Conservation (phyloP, 2,797 vertebrate species). For the Thaleichthys pacificus region DNA sequence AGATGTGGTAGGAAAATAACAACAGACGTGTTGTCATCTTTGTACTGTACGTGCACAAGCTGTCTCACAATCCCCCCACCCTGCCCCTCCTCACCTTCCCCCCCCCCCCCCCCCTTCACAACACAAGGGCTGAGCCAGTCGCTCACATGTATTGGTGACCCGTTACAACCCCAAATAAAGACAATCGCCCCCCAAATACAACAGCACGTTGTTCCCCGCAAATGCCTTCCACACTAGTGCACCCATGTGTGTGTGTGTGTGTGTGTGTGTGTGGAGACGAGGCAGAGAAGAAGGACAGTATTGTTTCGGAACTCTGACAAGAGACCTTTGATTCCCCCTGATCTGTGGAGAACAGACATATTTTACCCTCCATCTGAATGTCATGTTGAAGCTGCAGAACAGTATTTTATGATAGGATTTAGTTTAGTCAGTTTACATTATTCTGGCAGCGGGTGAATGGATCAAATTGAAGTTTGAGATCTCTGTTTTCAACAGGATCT, state of each 20-base stretch:
- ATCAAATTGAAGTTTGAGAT: slow-evolving; percentile 11
- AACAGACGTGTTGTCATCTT: not conserved
- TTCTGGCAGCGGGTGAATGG: slow-evolving; percentile 5
- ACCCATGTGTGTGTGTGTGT: slow-evolving; percentile 20
- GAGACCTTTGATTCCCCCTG: slow-evolving; percentile 59
- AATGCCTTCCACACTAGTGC: slow-evolving; percentile 29
- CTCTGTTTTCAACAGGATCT: slow-evolving; percentile 9
- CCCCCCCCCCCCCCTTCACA: not conserved
- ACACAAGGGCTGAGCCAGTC: slow-evolving; percentile 50
- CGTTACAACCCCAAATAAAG: slow-evolving; percentile 29
- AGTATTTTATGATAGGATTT: slow-evolving; percentile 26
- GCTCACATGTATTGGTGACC: slow-evolving; percentile 28
- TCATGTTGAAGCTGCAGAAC: slow-evolving; percentile 27
- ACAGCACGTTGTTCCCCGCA: not conserved
- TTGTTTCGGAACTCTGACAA: slow-evolving; percentile 64
- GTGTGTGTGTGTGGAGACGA: slow-evolving; percentile 49
- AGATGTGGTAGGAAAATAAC: not conserved
- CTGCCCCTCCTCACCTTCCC: too few species aligned
- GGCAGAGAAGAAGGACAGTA: slow-evolving; percentile 54
- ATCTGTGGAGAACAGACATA: slow-evolving; percentile 43
- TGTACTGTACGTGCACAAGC: too few species aligned
- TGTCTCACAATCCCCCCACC: too few species aligned
- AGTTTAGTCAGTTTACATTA: slow-evolving; percentile 7
- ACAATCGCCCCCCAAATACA: slow-evolving; percentile 60
- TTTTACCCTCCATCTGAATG: slow-evolving; percentile 32